Percentiles rank a stretch among this genome's conserved stretches.
Conservation (phyloP, 2,888 invertebrate genomes). For the Adineta ricciae region DNA sequence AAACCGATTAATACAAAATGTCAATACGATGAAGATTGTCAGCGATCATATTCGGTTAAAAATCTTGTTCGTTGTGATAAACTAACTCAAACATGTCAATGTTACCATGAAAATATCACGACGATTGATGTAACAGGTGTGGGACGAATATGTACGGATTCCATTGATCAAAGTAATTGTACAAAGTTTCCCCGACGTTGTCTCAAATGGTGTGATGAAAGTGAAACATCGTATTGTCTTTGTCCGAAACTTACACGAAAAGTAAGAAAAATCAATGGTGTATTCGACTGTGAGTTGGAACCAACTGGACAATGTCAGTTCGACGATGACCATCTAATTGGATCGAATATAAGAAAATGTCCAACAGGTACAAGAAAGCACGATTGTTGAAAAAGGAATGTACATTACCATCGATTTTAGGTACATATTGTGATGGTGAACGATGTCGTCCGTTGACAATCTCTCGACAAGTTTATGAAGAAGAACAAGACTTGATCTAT, state of each 20-base stretch:
- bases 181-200: conserved; percentile 4
- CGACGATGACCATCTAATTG: not conserved
- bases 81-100: not conserved
- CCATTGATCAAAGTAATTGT: not conserved
- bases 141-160: not conserved
- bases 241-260: not conserved
- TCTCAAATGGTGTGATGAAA: not conserved
- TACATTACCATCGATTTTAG: not conserved
- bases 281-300: conserved; percentile 11
- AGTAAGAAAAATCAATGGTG: not conserved
- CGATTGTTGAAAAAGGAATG: not conserved
- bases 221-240: not conserved
- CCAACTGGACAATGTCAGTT: not conserved
- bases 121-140: not conserved
- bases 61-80: not conserved
- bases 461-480: not conserved
- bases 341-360: not conserved
- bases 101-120: not conserved
- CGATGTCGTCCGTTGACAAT: not conserved
- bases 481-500: not conserved
- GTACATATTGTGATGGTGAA: not conserved
- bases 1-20: not conserved
- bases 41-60: not conserved
- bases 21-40: not conserved
- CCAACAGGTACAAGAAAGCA: not conserved